phyloP scores from a whole-genome alignment of 2,888 invertebrate species.

The Andrena camellia region DNA sequence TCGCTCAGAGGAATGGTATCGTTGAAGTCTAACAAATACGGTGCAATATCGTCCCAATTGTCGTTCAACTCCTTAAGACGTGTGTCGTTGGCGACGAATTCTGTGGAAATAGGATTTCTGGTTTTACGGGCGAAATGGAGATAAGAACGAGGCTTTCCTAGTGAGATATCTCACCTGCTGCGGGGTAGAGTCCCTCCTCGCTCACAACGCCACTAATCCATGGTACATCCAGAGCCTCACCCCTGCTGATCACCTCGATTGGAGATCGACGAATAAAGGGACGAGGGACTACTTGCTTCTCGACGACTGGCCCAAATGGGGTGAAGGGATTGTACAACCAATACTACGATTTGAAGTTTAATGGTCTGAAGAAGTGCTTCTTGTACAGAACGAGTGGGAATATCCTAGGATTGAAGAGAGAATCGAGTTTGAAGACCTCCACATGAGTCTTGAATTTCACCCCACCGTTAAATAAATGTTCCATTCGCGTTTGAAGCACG shows the following conservation, averaged over 20 bases:
- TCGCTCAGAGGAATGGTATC: slow-evolving; percentile 85
- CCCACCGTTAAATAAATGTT: no score
- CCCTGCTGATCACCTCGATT: slow-evolving; percentile 87
- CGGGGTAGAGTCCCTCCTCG: slow-evolving; percentile 91
- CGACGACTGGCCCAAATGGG: slow-evolving; percentile 90
- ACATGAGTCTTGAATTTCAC: no score
- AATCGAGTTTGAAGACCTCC: background rate
- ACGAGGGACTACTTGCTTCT: slow-evolving; percentile 85
- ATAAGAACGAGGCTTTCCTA: background rate
- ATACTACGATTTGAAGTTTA: background rate
- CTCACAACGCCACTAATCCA: slow-evolving; percentile 89
- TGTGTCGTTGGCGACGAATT: slow-evolving; percentile 81
- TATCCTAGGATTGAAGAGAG: background rate
- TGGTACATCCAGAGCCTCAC: slow-evolving; percentile 88
- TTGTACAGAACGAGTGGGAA: background rate
- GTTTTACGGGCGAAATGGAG: background rate
- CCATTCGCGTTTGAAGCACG: no score
- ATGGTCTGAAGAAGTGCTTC: background rate
- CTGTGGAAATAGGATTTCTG: slow-evolving; percentile 66
- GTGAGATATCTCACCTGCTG: slow-evolving; percentile 80
- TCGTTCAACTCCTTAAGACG: slow-evolving; percentile 86
- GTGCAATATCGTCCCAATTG: slow-evolving; percentile 87
- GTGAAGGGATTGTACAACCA: slow-evolving; percentile 88
- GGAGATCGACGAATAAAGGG: slow-evolving; percentile 89
- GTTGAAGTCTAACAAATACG: slow-evolving; percentile 87